Evolutionary conservation across 2,113 vertebrate species (phyloP).

Genomic region (Microcebus lehilahytsara): DNA sequence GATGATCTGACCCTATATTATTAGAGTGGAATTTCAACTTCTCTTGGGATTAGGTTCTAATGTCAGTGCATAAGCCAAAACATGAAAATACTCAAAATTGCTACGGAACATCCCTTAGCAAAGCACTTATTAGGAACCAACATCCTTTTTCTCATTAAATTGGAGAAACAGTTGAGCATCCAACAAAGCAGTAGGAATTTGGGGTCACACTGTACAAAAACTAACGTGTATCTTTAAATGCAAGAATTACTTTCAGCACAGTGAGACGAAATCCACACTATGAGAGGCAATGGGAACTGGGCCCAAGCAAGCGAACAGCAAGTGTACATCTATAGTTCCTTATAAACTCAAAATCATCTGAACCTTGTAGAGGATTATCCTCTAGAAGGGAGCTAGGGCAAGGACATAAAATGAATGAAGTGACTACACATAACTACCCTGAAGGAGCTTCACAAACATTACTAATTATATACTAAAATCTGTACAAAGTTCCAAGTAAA

Average conservation of each 20-base stretch:
- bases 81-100: constrained; percentile 1
- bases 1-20: not conserved
- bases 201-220: not conserved
- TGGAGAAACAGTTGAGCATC: not conserved
- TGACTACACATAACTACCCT: not conserved
- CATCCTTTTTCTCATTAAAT: not conserved
- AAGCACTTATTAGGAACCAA: not conserved
- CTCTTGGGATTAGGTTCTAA: not conserved
- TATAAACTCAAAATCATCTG: not conserved
- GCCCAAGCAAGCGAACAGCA: not conserved
- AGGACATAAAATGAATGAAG: not conserved
- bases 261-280: not conserved
- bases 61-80: not conserved
- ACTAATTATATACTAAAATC: not conserved
- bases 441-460: not conserved
- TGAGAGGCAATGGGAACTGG: not conserved
- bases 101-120: not conserved
- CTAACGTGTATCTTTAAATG: not conserved
- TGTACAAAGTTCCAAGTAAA: not conserved
- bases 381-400: not conserved
- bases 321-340: too few species aligned
- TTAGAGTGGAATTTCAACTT: not conserved
- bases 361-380: not conserved
- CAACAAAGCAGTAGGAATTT: not conserved
- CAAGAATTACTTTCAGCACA: not conserved